Percentiles rank a stretch among this genome's conserved stretches.
These are phyloP conservation scores for Myiozetetes cayanensis DNA, from an alignment of 2,113 vertebrate genomes.

Conservation along the genomic window DNA sequence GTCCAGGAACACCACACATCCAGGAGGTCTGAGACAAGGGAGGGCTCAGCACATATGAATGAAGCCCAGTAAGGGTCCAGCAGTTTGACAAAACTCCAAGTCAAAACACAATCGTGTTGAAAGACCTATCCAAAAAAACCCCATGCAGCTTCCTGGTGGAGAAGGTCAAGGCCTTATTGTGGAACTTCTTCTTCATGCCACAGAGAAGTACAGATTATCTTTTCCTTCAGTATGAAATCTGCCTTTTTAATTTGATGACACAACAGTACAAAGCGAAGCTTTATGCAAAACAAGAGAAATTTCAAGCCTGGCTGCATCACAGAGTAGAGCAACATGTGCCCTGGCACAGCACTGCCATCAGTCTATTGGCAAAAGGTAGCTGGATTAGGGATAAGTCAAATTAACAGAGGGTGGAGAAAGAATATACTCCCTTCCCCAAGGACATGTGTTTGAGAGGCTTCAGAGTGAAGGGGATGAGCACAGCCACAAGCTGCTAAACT, in stretches of 20 bases:
- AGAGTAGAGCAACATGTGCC: neutral
- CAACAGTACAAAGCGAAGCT: accelerated
- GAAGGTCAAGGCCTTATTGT: neutral
- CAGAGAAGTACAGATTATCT: neutral
- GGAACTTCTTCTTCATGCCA: neutral
- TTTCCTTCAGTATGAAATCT: neutral
- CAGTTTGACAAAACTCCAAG: neutral
- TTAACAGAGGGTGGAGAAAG: neutral
- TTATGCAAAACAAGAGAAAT: neutral
- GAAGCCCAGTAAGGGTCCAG: neutral
- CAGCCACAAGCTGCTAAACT: neutral
- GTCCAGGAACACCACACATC: neutral
- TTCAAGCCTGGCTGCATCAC: neutral
- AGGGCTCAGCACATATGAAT: accelerated
- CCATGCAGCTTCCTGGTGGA: accelerated
- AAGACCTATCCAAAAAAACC: neutral
- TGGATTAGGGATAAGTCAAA: neutral
- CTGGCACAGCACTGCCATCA: neutral
- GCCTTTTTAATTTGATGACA: neutral
- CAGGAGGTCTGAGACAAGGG: neutral
- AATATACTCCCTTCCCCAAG: neutral
- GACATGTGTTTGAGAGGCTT: neutral
- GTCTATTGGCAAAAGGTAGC: neutral
- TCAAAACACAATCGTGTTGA: neutral
- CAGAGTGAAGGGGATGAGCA: neutral